These are phyloP conservation scores for Prunella himalayana DNA, from an alignment of 2,113 vertebrate genomes.

Conservation along the genomic window DNA sequence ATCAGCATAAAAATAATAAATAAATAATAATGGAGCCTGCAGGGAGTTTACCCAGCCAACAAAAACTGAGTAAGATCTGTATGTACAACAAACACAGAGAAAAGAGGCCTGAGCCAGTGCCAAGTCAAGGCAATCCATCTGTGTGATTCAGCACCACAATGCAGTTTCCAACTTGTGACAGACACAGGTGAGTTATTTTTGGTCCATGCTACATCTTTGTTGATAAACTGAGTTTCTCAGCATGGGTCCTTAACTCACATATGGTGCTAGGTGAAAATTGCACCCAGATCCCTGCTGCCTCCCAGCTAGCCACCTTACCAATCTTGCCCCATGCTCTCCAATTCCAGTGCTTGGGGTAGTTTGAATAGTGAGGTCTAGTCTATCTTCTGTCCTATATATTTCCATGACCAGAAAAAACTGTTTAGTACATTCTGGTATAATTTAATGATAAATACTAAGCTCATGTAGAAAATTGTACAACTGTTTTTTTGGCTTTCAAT, in stretches of 20 bases:
- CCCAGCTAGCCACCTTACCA: neutral
- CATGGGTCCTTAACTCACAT: neutral
- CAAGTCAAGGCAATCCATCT: neutral
- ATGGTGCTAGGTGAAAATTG: neutral
- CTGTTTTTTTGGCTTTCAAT: neutral
- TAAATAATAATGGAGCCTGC: neutral
- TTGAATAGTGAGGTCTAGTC: neutral
- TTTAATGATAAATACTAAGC: neutral
- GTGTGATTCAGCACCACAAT: neutral
- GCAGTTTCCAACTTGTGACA: neutral
- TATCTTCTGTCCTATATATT: neutral
- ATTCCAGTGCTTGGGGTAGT: neutral
- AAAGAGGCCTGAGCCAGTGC: neutral
- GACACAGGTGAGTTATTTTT: neutral
- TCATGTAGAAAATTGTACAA: neutral
- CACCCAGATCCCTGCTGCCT: neutral
- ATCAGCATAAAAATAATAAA: neutral
- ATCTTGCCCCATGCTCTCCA: neutral
- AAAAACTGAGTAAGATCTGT: neutral
- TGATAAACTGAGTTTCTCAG: neutral
- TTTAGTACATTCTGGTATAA: neutral
- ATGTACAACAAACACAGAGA: neutral
- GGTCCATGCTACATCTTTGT: neutral
- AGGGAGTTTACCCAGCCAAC: neutral
- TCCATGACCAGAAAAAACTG: neutral